Percentiles rank a stretch among this genome's conserved stretches.
Conservation (phyloP, 2,113 vertebrate species). For the Osmerus mordax region DNA sequence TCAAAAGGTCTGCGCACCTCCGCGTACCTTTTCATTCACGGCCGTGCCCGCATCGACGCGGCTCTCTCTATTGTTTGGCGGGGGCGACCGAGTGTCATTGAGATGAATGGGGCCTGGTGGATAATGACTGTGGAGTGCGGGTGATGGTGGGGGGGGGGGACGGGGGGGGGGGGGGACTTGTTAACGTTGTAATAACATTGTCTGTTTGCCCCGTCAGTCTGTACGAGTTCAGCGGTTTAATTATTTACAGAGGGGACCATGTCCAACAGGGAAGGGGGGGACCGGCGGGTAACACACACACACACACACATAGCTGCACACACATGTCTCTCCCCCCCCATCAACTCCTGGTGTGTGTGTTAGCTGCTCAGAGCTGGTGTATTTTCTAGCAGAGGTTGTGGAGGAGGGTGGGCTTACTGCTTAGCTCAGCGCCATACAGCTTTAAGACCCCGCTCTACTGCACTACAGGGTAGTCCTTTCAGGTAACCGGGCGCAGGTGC, state of each 20-base stretch:
- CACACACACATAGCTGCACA: not conserved
- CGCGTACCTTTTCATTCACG: too few relatives aligned
- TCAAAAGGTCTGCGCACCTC: too few relatives aligned
- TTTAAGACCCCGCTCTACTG: not conserved
- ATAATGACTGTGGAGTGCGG: not conserved
- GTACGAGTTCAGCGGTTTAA: conserved; percentile 28
- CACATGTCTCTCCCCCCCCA: not conserved
- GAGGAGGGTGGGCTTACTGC: not conserved
- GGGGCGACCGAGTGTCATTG: not conserved
- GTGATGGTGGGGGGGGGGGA: too few relatives aligned
- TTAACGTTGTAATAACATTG: not conserved
- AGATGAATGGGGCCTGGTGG: not conserved
- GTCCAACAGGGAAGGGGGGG: conserved; percentile 19
- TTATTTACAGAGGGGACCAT: conserved; percentile 37
- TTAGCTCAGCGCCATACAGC: not conserved
- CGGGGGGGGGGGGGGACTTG: not conserved
- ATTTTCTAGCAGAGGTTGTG: not conserved
- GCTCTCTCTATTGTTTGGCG: not conserved
- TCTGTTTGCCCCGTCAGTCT: conserved; percentile 9
- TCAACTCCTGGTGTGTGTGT: not conserved
- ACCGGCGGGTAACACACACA: not conserved
- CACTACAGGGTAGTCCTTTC: not conserved
- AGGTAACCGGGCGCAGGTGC: not conserved
- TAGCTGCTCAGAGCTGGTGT: not conserved
- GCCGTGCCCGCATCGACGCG: not conserved